phyloP scores from a whole-genome alignment of 2,888 invertebrate genomes.

The Tetanocera ferruginea region DNA sequence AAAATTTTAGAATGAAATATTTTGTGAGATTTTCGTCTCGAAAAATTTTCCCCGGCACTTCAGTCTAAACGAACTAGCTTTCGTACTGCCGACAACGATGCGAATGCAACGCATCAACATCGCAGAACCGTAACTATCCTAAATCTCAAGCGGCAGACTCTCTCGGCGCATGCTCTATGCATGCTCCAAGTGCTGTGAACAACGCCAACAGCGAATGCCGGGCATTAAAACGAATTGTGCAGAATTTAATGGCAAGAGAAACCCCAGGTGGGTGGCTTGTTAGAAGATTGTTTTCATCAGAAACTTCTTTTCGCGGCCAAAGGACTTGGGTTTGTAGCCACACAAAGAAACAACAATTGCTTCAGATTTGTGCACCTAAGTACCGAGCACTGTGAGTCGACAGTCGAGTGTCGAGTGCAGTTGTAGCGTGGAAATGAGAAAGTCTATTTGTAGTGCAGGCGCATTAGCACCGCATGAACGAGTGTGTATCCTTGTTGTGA shows the following conservation, averaged over 20 bases:
- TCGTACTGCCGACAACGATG: slow-evolving; percentile 19
- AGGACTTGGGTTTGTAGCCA: not conserved
- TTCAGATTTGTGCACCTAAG: too few species aligned
- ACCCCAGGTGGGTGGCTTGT: slow-evolving; percentile 13
- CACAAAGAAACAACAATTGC: not conserved
- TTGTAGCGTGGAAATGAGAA: slow-evolving; percentile 32
- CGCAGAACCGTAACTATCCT: not conserved
- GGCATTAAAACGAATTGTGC: slow-evolving; percentile 6
- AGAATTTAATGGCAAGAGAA: not conserved
- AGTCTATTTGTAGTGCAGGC: slow-evolving; percentile 36
- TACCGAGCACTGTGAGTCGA: not conserved
- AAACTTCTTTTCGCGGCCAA: not conserved
- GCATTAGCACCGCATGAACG: slow-evolving; percentile 30
- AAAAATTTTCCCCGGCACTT: slow-evolving; percentile 23
- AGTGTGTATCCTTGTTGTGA: slow-evolving; percentile 32
- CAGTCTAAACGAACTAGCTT: not conserved
- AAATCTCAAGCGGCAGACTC: not conserved
- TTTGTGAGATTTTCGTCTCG: not conserved
- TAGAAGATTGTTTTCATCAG: slow-evolving; percentile 12
- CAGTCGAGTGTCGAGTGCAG: not conserved
- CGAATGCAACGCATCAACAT: slow-evolving; percentile 31
- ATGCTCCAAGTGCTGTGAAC: slow-evolving; percentile 18
- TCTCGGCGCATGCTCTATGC: slow-evolving; percentile 30
- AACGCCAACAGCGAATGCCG: slow-evolving; percentile 18
- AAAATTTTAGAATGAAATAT: not conserved